Conservation (phyloP, 1,140 invertebrate genomes). For the Drosophila grimshawi region DNA sequence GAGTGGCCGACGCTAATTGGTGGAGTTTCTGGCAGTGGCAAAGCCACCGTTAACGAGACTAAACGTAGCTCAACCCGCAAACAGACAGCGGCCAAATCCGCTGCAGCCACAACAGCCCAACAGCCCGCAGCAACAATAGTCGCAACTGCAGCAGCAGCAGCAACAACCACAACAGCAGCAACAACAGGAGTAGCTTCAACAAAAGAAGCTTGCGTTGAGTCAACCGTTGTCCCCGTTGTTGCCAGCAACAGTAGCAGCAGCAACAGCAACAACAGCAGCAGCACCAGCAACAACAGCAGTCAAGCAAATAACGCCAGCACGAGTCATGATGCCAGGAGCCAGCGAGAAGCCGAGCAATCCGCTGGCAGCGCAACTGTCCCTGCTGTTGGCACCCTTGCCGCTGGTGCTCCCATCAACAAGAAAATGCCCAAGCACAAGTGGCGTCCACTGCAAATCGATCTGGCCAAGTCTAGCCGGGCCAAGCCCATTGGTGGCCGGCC, state of each 20-base stretch:
- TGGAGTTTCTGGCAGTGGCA: constrained; percentile 72
- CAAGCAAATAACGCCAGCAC: constrained; percentile 52
- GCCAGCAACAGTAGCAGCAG: constrained; percentile 28
- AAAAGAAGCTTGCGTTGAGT: constrained; percentile 22
- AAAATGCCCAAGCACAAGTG: constrained; percentile 90
- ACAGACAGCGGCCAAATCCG: constrained; percentile 47
- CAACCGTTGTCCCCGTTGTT: constrained; percentile 18
- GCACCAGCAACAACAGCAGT: constrained; percentile 34
- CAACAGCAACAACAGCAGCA: constrained; percentile 23
- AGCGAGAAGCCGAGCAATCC: constrained; percentile 69
- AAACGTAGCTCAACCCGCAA: constrained; percentile 76
- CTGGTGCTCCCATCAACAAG: constrained; percentile 76
- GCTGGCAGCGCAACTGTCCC: constrained; percentile 58
- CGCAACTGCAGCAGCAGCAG: constrained; percentile 19
- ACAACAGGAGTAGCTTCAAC: constrained; percentile 14
- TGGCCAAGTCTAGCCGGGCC: constrained; percentile 85
- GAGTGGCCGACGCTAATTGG: constrained; percentile 91
- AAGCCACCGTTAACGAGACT: constrained; percentile 79
- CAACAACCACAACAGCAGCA: constrained; percentile 25
- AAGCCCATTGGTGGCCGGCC: constrained; percentile 76
- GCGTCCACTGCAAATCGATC: constrained; percentile 90
- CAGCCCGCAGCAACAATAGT: constrained; percentile 17
- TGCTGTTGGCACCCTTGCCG: constrained; percentile 66
- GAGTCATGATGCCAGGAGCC: constrained; percentile 75
- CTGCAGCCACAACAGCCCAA: constrained; percentile 33